These are phyloP conservation scores for Penaeus indicus DNA, from an alignment of 1,140 invertebrate genomes.

Conservation along the genomic window DNA sequence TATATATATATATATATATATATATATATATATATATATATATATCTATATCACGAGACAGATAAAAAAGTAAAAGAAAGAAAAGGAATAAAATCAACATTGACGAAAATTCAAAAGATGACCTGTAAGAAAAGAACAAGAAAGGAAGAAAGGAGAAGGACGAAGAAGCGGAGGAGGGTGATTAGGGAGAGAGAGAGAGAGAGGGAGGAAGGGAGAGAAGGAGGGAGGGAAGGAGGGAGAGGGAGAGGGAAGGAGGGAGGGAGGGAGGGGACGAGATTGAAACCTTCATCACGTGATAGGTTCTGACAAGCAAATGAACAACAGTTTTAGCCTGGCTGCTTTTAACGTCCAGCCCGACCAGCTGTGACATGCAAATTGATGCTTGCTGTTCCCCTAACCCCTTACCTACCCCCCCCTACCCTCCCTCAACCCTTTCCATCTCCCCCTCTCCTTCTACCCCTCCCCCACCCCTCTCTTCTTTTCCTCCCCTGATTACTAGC, in stretches of 20 bases:
- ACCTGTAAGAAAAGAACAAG: neutral
- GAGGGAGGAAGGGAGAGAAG: neutral
- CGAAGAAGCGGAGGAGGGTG: neutral
- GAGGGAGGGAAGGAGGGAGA: too few species aligned
- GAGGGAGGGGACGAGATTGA: neutral
- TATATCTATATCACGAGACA: too few species aligned
- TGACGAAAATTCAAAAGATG: neutral
- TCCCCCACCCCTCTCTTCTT: conserved; percentile 10
- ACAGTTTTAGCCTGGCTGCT: too few species aligned
- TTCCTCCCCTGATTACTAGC: neutral
- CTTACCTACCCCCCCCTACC: neutral
- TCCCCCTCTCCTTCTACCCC: conserved; percentile 22
- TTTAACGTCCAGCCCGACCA: too few species aligned
- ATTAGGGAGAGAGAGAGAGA: conserved; percentile 1
- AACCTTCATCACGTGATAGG: too few species aligned
- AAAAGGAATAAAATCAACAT: neutral
- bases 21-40: too few species aligned
- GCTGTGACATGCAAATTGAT: neutral
- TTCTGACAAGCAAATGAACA: too few species aligned
- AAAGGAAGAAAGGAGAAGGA: neutral
- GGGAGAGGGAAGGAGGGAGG: neutral
- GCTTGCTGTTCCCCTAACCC: neutral
- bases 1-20: too few species aligned
- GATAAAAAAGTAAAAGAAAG: neutral
- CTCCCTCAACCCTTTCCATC: neutral